Evolutionary conservation across 2,888 invertebrate species (phyloP), one percentile per base, ranked within the genome.

Genomic region (Drosophila nr. fundita): DNA sequence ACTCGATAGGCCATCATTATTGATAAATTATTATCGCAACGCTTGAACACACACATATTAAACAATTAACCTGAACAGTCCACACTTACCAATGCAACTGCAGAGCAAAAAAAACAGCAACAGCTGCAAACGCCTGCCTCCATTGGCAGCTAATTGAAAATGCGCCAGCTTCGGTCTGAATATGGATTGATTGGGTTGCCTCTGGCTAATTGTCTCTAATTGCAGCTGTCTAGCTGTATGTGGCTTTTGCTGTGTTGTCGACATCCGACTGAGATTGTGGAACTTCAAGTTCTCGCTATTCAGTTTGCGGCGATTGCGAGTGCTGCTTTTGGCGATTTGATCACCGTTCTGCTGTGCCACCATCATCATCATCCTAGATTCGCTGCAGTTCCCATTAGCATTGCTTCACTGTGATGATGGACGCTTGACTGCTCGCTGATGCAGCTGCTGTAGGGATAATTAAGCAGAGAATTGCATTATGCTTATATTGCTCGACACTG

Each of bases 61-160:
- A 7, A 42, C 13, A 24, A 24, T 48, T 10, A 42, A 54, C 38
- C 32, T 34, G 24, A 30, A n/a, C 54, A 49, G 52, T 54, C 11
- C 42, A 32, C 36, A 91, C 91, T 92, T 87, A 92, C 93, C 93
- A 81, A 93, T 91, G 77, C 91, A 92, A 77, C 91, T 93, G 89
- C 91, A 91, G 59, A 92, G 76, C 63, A 92, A 77, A 45, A 93
- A 73, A 18, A 90, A 77, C 63, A 91, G 72, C 58, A 92, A 70
- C 54, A 92, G 79, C 58, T 91, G 90, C 92, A 92, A 90, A 73
- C 89, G 88, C 27, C 85, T 59, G 36, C 70, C 58, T 49, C 73
- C 60, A 27, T 40, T 40, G 18, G 66, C 63, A 7, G 45, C 38
- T 24, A 58, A 76, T 59, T 59, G 62, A 36, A 72, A 67, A 21